These are phyloP conservation scores for Characodon lateralis DNA, from an alignment of 2,797 vertebrate species.

Conservation along the genomic window DNA sequence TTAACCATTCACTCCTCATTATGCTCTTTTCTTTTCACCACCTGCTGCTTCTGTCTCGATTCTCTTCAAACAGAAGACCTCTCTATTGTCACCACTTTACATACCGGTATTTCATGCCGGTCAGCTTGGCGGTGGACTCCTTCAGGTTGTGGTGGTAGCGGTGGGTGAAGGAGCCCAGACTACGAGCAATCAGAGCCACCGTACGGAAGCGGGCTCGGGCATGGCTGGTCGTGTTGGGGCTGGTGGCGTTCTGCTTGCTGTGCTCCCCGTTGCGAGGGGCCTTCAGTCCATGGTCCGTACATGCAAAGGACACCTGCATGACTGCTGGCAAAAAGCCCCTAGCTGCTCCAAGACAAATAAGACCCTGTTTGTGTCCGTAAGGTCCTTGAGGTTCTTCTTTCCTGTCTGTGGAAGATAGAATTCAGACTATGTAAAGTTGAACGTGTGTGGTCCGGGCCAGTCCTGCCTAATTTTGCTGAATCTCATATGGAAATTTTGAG, in stretches of 20 bases:
- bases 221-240: conserved; percentile 85
- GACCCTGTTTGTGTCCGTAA: conserved; percentile 12
- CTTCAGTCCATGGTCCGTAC: conserved; percentile 96
- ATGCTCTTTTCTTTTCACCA: conserved; percentile 6
- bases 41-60: background rate
- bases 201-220: conserved; percentile 95
- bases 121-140: conserved; percentile 97
- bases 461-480: conserved; percentile 24
- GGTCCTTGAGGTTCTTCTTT: conserved; percentile 7
- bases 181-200: conserved; percentile 96
- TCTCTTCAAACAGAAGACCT: conserved; percentile 14
- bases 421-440: conserved; percentile 15
- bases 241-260: conserved; percentile 92
- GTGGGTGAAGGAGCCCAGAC: conserved; percentile 93
- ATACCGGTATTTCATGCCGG: conserved; percentile 97
- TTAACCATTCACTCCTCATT: background rate
- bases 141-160: conserved; percentile 97
- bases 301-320: conserved; percentile 99
- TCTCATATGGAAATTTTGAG: conserved; percentile 44
- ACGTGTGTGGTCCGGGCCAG: conserved; percentile 36
- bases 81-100: conserved; percentile 53
- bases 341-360: conserved; percentile 30
- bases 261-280: conserved; percentile 91
- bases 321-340: conserved; percentile 56
- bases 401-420: background rate